Conservation (phyloP, 2,113 vertebrate species). For the Carollia perspicillata region DNA sequence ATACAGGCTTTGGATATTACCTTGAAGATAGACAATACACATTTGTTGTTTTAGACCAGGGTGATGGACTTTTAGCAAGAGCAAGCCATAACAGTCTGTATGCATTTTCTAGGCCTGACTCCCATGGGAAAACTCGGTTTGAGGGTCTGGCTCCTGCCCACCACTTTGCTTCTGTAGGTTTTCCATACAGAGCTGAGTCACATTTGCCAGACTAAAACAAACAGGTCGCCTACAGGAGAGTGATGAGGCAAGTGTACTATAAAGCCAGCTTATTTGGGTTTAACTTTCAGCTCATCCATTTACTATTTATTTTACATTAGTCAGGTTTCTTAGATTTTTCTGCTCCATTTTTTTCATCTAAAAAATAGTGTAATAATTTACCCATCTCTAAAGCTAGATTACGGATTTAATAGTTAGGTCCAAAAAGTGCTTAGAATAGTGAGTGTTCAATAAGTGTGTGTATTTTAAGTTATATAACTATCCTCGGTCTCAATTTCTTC, state of each 20-base stretch:
- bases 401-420: neutral
- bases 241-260: neutral
- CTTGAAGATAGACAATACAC: too few relatives aligned
- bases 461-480: neutral
- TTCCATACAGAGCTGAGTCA: too few relatives aligned
- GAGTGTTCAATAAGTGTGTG: neutral
- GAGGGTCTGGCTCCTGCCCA: too few relatives aligned
- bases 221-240: too few relatives aligned
- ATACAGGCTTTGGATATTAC: too few relatives aligned
- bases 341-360: neutral
- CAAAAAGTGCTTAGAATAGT: neutral
- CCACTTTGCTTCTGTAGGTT: too few relatives aligned
- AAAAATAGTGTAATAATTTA: neutral
- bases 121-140: too few relatives aligned
- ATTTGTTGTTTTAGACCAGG: too few relatives aligned
- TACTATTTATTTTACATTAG: neutral
- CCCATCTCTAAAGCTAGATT: neutral
- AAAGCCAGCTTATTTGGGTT: neutral
- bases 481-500: neutral
- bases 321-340: neutral
- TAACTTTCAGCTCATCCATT: neutral
- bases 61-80: too few relatives aligned
- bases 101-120: too few relatives aligned
- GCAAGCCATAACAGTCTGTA: too few relatives aligned
- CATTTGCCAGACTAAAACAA: too few relatives aligned